Percentiles rank a stretch among this genome's conserved stretches.
Evolutionary conservation across 2,113 vertebrate genomes (phyloP).

Genomic region (Prietella phreatophila): DNA sequence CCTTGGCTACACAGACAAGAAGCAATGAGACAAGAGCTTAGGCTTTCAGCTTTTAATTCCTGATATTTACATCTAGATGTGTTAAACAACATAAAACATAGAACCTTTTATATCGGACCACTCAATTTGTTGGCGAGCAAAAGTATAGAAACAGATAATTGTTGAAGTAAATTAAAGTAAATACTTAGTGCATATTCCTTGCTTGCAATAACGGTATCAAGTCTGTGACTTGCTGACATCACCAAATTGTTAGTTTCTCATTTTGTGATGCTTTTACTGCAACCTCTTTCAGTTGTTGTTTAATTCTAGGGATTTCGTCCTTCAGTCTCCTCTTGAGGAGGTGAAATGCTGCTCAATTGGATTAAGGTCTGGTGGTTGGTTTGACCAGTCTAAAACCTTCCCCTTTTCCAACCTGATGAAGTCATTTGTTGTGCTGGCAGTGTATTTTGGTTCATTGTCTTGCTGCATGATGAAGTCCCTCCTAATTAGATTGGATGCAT

Average conservation of each 20-base stretch:
- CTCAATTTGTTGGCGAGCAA: not conserved
- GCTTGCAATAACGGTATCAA: not conserved
- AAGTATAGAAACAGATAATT: not conserved
- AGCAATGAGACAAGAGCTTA: not conserved
- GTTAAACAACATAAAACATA: not conserved
- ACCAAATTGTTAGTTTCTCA: not conserved
- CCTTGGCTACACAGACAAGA: not conserved
- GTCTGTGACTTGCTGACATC: not conserved
- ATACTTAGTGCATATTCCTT: not conserved
- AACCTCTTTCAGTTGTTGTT: not conserved
- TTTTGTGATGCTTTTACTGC: not conserved
- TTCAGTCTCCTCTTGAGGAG: not conserved
- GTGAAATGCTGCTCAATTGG: not conserved
- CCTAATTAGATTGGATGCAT: not conserved
- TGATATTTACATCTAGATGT: not conserved
- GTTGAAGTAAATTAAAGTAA: not conserved
- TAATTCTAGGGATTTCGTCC: not conserved
- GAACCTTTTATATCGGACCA: not conserved
- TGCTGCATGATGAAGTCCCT: not conserved
- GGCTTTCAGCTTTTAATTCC: not conserved
- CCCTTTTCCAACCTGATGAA: not conserved
- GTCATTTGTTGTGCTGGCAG: not conserved
- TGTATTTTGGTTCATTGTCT: not conserved
- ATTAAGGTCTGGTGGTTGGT: not conserved
- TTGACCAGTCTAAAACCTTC: not conserved